Percentiles rank a stretch among this genome's conserved stretches.
These are phyloP conservation scores for Lepidonotus clava DNA, from an alignment of 2,888 invertebrate species.

Conservation along the genomic window DNA sequence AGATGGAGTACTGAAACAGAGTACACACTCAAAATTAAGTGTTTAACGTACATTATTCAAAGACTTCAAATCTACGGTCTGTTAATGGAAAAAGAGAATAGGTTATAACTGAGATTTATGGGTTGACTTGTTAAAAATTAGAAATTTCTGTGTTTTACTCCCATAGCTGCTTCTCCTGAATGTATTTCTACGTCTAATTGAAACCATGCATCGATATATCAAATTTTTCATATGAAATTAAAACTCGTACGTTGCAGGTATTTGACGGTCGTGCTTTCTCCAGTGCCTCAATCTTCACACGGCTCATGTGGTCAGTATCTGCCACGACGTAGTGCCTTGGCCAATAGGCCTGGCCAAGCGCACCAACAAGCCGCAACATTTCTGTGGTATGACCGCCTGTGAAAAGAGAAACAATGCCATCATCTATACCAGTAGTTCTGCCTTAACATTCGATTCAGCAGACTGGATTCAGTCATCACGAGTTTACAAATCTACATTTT, in stretches of 20 bases:
- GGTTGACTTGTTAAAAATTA: neutral
- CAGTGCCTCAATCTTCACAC: conserved; percentile 83
- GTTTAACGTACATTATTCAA: no score
- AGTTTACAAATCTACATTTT: neutral
- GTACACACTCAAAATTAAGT: no score
- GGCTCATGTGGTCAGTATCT: conserved; percentile 88
- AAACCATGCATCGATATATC: no score
- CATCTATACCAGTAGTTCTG: no score
- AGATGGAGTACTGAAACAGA: conserved; percentile 78
- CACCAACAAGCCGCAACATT: conserved; percentile 88
- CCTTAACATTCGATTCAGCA: neutral
- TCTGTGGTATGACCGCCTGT: conserved; percentile 97
- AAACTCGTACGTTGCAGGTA: no score
- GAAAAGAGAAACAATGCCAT: neutral
- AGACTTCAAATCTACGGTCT: no score
- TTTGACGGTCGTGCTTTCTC: no score
- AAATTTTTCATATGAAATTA: no score
- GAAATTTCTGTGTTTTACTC: no score
- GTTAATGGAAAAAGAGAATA: no score
- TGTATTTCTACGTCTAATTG: no score
- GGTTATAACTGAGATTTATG: neutral
- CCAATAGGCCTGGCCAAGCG: conserved; percentile 84
- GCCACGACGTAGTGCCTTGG: conserved; percentile 91
- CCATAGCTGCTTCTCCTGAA: no score
- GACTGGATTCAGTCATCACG: neutral